Evolutionary conservation across 2,797 vertebrate genomes (phyloP), one percentile per base, ranked within the genome.

Genomic region (Eospalax fontanierii): DNA sequence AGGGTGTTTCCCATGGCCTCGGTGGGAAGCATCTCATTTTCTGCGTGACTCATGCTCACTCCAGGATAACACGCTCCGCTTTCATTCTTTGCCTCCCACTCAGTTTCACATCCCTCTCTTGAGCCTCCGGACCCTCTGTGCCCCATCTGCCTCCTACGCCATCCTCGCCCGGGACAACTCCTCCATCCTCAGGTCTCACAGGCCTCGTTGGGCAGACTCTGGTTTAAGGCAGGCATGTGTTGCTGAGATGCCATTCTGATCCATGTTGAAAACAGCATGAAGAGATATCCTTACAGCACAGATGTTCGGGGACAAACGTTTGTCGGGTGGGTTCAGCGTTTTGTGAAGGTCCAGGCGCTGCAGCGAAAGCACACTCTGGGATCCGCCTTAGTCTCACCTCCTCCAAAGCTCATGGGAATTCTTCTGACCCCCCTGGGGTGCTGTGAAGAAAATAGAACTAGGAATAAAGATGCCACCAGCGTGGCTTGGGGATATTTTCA

Each of bases 11-110:
- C 89, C 93, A 75, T 35, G 93, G 91, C 66, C 63, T 78, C 96
- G 87, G 88, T 90, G 97, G 96, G 94, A 95, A 75, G 93, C 83
- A 61, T 92, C 97, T 96, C 94, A 91, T 97, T 94, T 96, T 91
- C 82, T 65, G 83, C 2, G 35, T 97, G 97, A 97, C 87, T 96
- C 97, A 97, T 50, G 87, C 82, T 94, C 80, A 40, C 80, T 95
- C 97, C 95, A 94, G 95, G 96, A 97, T 96, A 97, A 97, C 92
- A 85, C 73, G 92, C 92, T 97, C 95, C 81, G 93, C 96, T 97
- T 97, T 97, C 89, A 35, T 95, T 95, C 95, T 80, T 85, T 82
- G 92, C 96, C 97, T 97, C 96, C 97, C 95, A 96, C 97, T 96
- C 96, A 95, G 96, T 95, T 96, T 97, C 94, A 74, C 79, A 94